Evolutionary conservation across 2,888 invertebrate species (phyloP).

Genomic region (Lumbricus terrestris): DNA sequence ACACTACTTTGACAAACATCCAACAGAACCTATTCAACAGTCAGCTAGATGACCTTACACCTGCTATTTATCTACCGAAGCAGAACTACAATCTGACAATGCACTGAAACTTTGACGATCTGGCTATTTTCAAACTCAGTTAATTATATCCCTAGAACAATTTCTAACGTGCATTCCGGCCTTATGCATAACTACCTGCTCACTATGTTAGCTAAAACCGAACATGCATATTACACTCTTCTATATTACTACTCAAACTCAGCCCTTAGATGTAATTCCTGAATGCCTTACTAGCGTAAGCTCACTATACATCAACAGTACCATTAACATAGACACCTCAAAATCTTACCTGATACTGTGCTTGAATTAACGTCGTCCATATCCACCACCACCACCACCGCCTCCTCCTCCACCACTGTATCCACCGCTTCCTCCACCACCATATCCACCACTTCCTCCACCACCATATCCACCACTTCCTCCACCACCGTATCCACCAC

Average conservation of each 20-base stretch:
- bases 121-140: neutral
- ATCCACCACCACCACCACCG: neutral
- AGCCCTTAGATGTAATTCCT: neutral
- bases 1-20: neutral
- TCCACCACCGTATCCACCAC: constrained; percentile 10
- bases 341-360: neutral
- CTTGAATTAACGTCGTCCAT: constrained; percentile 8
- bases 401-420: neutral
- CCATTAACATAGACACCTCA: neutral
- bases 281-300: neutral
- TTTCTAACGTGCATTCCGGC: neutral
- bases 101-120: neutral
- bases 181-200: neutral
- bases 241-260: neutral
- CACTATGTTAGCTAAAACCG: neutral
- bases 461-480: neutral
- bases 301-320: neutral
- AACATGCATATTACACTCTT: neutral
- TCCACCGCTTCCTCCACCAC: neutral
- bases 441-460: neutral
- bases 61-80: neutral
- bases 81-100: neutral
- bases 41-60: neutral
- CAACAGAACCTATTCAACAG: constrained; percentile 3
- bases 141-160: neutral